Percentiles rank a stretch among this genome's conserved stretches.
phyloP scores from a whole-genome alignment of 2,888 invertebrate genomes.

The Dynastes tityus region DNA sequence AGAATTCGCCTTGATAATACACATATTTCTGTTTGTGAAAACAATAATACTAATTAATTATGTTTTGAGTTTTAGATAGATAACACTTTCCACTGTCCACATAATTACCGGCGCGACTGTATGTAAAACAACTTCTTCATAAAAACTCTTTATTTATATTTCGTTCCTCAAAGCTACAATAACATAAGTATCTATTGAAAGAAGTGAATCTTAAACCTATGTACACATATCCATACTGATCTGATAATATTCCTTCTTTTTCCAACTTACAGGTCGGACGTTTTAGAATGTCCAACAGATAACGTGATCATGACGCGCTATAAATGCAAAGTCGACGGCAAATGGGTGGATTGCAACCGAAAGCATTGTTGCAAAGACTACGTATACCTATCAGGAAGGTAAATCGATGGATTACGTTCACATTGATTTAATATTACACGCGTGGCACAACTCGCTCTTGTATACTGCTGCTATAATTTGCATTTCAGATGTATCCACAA shows the following conservation, averaged over 20 bases:
- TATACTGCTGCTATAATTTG: neutral
- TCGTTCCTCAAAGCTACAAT: too few relatives aligned
- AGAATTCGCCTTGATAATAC: too few relatives aligned
- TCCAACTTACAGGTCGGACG: slow-evolving; percentile 63
- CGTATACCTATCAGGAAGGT: slow-evolving; percentile 77
- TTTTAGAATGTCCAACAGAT: slow-evolving; percentile 75
- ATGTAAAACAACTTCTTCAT: too few relatives aligned
- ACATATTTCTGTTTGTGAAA: too few relatives aligned
- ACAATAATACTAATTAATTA: too few relatives aligned
- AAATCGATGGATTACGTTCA: slow-evolving; percentile 44
- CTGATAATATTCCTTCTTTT: neutral
- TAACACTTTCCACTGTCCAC: too few relatives aligned
- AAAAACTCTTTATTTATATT: too few relatives aligned
- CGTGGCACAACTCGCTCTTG: neutral
- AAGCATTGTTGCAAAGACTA: slow-evolving; percentile 78
- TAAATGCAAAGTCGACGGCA: slow-evolving; percentile 75
- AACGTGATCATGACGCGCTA: slow-evolving; percentile 76
- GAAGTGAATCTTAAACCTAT: too few relatives aligned
- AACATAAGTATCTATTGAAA: too few relatives aligned
- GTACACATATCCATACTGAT: neutral
- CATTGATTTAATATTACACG: neutral
- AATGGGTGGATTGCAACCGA: slow-evolving; percentile 77
- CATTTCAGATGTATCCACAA: slow-evolving; percentile 75
- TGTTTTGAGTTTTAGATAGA: too few relatives aligned
- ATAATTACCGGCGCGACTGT: too few relatives aligned